A percentile compares a stretch with the other conserved stretches of the same genome.
Conservation (phyloP, 2,888 invertebrate species). For the Hirtodrosophila cameraria region DNA sequence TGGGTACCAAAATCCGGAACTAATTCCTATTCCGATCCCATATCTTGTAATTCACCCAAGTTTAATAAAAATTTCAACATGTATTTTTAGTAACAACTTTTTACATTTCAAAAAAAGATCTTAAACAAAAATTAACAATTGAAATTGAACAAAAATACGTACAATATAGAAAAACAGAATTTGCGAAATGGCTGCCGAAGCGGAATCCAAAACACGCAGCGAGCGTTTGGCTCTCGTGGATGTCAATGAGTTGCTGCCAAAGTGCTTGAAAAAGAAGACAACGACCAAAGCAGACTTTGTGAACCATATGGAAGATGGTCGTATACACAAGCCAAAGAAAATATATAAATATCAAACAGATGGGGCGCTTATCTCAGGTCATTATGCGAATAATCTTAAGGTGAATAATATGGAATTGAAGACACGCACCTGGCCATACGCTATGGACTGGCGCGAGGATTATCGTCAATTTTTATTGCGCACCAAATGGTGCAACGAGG, state of each 20-base stretch:
- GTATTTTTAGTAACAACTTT: too few relatives aligned
- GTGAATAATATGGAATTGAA: slow-evolving; percentile 37
- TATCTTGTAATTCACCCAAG: too few relatives aligned
- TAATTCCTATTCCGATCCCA: too few relatives aligned
- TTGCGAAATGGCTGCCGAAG: slow-evolving; percentile 24
- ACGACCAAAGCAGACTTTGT: slow-evolving; percentile 43
- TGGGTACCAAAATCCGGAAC: too few relatives aligned
- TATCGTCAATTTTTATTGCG: slow-evolving; percentile 56
- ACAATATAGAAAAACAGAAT: not conserved
- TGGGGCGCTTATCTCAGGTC: slow-evolving; percentile 55
- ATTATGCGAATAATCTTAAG: slow-evolving; percentile 54
- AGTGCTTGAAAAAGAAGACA: slow-evolving; percentile 24
- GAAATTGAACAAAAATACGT: slow-evolving; percentile 9
- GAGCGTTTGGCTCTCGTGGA: slow-evolving; percentile 35
- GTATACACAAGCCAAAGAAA: slow-evolving; percentile 18
- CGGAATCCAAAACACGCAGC: slow-evolving; percentile 9
- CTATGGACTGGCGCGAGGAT: slow-evolving; percentile 70
- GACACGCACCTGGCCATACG: slow-evolving; percentile 62
- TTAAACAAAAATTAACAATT: slow-evolving; percentile 12
- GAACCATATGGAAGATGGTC: slow-evolving; percentile 45
- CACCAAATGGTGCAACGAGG: slow-evolving; percentile 62
- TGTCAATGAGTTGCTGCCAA: slow-evolving; percentile 42
- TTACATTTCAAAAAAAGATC: not conserved
- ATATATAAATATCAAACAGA: slow-evolving; percentile 49
- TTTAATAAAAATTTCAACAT: too few relatives aligned